Evolutionary conservation across 2,113 vertebrate species (phyloP).

Genomic region (Columbina picui): DNA sequence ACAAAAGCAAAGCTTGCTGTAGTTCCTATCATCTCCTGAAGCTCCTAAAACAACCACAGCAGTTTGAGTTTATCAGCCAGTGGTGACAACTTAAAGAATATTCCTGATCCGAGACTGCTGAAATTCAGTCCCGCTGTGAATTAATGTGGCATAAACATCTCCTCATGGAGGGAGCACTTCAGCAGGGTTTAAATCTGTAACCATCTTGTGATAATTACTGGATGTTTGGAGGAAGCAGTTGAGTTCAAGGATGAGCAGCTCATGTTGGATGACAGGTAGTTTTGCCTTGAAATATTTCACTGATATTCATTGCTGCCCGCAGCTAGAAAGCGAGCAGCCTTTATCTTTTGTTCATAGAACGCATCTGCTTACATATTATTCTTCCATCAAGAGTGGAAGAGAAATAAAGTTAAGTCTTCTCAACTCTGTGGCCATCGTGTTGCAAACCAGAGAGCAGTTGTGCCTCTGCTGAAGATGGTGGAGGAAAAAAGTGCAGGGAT

Average conservation of each 20-base stretch:
- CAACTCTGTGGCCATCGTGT: neutral
- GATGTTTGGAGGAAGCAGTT: neutral
- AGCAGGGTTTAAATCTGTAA: neutral
- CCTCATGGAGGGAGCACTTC: neutral
- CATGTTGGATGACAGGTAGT: neutral
- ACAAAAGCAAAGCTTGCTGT: neutral
- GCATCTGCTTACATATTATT: neutral
- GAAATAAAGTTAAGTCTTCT: neutral
- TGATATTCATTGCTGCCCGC: neutral
- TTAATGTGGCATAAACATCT: slow-evolving; percentile 17
- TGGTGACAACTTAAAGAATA: slow-evolving; percentile 19
- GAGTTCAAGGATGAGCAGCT: neutral
- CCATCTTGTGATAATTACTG: neutral
- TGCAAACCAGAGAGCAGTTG: neutral
- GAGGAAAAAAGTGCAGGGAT: neutral
- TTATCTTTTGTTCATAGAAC: slow-evolving; percentile 19
- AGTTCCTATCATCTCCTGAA: neutral
- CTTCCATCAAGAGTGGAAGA: neutral
- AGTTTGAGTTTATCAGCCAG: neutral
- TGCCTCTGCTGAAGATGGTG: neutral
- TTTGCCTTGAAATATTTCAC: neutral
- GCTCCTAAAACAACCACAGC: neutral
- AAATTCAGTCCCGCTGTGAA: slow-evolving; percentile 22
- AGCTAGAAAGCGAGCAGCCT: neutral
- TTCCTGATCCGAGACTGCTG: neutral